phyloP scores from a whole-genome alignment of 2,888 invertebrate species.

The Nebria salina region DNA sequence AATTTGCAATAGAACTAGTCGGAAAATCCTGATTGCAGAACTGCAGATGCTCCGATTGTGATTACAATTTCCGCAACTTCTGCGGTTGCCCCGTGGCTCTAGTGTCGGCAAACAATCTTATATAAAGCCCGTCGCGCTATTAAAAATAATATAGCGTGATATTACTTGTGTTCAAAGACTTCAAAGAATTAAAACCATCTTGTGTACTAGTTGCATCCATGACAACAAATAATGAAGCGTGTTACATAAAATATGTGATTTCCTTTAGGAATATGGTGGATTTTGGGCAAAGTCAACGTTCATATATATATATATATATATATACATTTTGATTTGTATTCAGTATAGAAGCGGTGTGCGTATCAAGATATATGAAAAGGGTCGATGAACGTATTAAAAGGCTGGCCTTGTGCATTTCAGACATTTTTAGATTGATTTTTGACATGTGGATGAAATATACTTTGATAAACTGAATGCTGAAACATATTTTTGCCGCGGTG shows the following conservation, averaged over 20 bases:
- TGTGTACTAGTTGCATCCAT: too few species aligned
- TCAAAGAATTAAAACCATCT: too few species aligned
- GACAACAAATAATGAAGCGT: background rate
- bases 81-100: too few species aligned
- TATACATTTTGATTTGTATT: background rate
- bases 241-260: background rate
- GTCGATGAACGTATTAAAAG: background rate
- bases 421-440: conserved; percentile 38
- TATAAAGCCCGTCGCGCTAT: too few species aligned
- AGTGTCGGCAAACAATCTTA: too few species aligned
- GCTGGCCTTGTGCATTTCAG: background rate
- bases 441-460: conserved; percentile 28
- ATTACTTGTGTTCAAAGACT: too few species aligned
- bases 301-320: background rate
- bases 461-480: conserved; percentile 3
- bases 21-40: too few species aligned
- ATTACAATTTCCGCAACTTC: too few species aligned
- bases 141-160: too few species aligned
- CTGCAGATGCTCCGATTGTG: too few species aligned
- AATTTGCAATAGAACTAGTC: too few species aligned
- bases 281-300: background rate
- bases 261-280: background rate
- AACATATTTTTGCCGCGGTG: background rate
- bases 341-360: background rate
- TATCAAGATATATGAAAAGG: background rate